Evolutionary conservation across 35 echinoderm and acorn worm genomes (phyloP).

Genomic region (Diadema setosum): DNA sequence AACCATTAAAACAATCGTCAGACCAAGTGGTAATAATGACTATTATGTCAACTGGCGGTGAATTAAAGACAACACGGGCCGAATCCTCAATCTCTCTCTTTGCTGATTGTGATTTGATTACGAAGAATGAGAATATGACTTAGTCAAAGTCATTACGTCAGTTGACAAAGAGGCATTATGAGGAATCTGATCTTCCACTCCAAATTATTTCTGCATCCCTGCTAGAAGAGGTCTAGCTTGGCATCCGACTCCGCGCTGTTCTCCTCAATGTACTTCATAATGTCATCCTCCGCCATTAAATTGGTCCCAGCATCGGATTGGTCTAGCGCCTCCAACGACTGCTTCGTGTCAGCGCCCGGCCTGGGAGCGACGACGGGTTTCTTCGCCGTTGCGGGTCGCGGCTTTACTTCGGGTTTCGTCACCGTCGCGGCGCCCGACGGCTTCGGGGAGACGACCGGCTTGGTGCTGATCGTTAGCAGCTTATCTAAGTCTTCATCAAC

Average conservation of each 20-base stretch:
- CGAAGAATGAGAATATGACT: no score
- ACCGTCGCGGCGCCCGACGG: neutral
- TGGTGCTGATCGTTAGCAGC: neutral
- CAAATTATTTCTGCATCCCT: neutral
- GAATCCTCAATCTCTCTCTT: no score
- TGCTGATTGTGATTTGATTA: no score
- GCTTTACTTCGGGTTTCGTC: neutral
- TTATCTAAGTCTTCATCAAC: constrained; percentile 50
- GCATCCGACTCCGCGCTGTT: neutral
- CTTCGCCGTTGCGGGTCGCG: neutral
- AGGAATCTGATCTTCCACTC: neutral
- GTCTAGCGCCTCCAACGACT: neutral
- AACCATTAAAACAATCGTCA: no score
- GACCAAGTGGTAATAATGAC: no score
- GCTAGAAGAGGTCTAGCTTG: constrained; percentile 47
- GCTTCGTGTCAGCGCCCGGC: neutral
- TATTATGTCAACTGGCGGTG: no score
- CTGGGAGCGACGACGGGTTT: neutral
- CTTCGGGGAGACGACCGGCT: neutral
- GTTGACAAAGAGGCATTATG: no score
- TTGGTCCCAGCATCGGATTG: neutral
- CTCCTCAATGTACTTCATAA: constrained; percentile 54
- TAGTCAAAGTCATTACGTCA: no score
- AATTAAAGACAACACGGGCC: no score
- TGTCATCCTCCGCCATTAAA: constrained; percentile 40